Conservation (phyloP, 2,888 invertebrate genomes). For the Cryptophagus acutangulus region DNA sequence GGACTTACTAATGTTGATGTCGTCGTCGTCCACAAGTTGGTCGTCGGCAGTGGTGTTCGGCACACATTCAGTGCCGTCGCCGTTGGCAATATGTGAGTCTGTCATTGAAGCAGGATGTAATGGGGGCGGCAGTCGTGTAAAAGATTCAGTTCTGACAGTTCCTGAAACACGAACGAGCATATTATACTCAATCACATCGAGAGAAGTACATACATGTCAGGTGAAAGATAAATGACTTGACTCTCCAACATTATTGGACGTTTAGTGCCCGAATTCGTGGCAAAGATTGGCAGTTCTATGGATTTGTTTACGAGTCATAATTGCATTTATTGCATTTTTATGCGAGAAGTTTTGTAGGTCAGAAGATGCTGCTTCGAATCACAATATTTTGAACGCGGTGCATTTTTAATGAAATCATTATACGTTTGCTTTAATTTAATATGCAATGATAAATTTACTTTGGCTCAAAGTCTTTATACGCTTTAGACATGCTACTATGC, state of each 20-base stretch:
- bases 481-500: no score
- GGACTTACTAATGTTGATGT: constrained; percentile 27
- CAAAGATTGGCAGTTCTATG: no score
- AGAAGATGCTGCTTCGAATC: no score
- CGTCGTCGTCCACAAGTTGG: constrained; percentile 36
- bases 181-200: constrained; percentile 17
- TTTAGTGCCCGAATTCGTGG: constrained; percentile 6
- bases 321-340: no score
- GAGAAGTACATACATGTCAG: constrained; percentile 17
- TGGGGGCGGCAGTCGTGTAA: constrained; percentile 48
- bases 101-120: constrained; percentile 45
- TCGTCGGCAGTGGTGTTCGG: constrained; percentile 39
- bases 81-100: constrained; percentile 36
- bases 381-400: no score
- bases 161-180: constrained; percentile 39
- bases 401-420: no score
- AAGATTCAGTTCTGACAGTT: constrained; percentile 50
- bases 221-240: constrained; percentile 17
- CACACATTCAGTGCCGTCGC: constrained; percentile 41
- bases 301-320: no score
- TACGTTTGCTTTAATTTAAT: no score
- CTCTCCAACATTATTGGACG: constrained; percentile 6
- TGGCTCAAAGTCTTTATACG: background rate
- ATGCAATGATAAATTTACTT: background rate
- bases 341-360: no score